phyloP scores from a whole-genome alignment of 2,797 vertebrate genomes.

The Rachycentron canadum region DNA sequence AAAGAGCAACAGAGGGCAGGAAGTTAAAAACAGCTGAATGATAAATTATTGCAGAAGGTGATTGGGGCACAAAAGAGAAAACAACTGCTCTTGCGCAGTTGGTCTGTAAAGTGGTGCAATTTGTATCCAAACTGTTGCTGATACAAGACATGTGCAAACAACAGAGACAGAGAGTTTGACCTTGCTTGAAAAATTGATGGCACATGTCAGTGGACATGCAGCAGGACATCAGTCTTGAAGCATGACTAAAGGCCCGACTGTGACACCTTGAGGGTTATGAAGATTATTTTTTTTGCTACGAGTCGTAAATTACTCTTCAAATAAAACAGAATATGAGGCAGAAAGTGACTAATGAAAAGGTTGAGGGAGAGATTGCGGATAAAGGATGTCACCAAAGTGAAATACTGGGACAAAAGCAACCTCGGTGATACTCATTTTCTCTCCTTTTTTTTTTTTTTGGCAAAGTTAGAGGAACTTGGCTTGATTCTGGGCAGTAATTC shows the following conservation, averaged over 20 bases:
- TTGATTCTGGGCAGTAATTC: conserved; percentile 60
- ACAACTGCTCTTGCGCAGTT: conserved; percentile 17
- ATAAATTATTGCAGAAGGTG: conserved; percentile 54
- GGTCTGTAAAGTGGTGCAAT: conserved; percentile 37
- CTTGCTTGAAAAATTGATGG: conserved; percentile 71
- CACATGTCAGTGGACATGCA: conserved; percentile 52
- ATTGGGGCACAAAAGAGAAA: conserved; percentile 39
- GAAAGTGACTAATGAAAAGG: conserved; percentile 46
- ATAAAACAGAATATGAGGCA: conserved; percentile 26
- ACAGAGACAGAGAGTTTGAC: conserved; percentile 61
- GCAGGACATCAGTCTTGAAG: conserved; percentile 42
- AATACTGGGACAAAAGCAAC: conserved; percentile 42
- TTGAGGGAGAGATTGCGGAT: conserved; percentile 25
- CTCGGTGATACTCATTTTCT: conserved; percentile 18
- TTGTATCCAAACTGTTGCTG: conserved; percentile 55
- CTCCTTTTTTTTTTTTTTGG: conserved; percentile 29
- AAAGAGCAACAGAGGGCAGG: conserved; percentile 50
- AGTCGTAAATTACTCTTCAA: conserved; percentile 52
- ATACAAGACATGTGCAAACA: conserved; percentile 52
- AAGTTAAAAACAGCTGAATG: conserved; percentile 54
- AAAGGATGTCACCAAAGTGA: conserved; percentile 43
- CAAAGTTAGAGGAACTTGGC: conserved; percentile 41
- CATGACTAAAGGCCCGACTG: conserved; percentile 41
- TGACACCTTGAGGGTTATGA: conserved; percentile 55
- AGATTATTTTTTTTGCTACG: conserved; percentile 49